Base-by-base conservation (phyloP, 2,113 vertebrate genomes). In the Cheilinus undulatus region DNA sequence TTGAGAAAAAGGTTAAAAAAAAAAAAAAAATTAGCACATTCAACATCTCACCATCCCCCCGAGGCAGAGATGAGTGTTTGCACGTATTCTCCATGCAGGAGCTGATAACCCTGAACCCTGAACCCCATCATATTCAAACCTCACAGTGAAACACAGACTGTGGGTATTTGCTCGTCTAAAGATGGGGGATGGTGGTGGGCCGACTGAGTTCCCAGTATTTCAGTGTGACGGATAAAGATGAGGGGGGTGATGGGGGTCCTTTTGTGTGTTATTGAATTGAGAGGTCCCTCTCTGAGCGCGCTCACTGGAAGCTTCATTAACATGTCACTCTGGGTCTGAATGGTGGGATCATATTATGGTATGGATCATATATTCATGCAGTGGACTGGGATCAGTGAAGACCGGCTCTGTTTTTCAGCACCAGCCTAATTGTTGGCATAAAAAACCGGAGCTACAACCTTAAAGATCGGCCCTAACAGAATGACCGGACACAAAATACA, bases 141-240 rank as follows among this genome's bases (percentile, higher is more conserved):
- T 11, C 23, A 22, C 48, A 12, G 48, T 52, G 26, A 45, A n/a
- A 61, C 26, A 34, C 24, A 68, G 23, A 53, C 19, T 8, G 9
- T 22, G 36, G 11, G 40, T 14, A 15, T 40, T 40, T 4, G 38
- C 5, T 15, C 22, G 13, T 46, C 34, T 34, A 34, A 68, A 43
- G 27, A 48, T n/a, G 24, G 60, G 59, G 69, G 51, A 43, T 43
- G 43, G 19, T 52, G 69, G 69, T 42, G 49, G 59, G 45, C 67
- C 30, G 54, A 59, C 19, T 57, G 42, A 48, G 43, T 40, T 50
- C 26, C 34, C 26, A 24, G 57, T 48, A 26, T n/a, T 4, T 27
- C 22, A 54, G 58, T 62, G 49, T 43, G 45, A 3, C 42, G 24
- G 5, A 5, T 24, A 0, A 27, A 43, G 71, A 14, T 12, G 24